Conservation (phyloP, 2,113 vertebrate species). For the Rhegmatorhina hoffmannsi region DNA sequence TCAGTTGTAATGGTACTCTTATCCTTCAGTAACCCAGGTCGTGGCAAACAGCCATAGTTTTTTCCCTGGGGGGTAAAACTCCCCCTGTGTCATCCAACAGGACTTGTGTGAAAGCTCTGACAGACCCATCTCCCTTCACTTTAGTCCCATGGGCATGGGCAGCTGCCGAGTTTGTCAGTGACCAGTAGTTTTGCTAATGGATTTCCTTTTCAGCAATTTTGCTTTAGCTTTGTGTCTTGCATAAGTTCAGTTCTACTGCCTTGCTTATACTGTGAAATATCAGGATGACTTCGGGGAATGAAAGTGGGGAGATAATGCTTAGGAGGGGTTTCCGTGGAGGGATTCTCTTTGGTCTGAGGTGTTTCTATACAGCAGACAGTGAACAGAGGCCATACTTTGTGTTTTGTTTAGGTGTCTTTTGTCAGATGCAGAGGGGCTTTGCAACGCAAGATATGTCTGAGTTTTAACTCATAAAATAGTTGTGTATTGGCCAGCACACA, state of each 20-base stretch:
- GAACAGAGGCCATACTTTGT: neutral
- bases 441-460: neutral
- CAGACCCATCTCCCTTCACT: neutral
- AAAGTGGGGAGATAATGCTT: neutral
- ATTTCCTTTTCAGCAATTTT: neutral
- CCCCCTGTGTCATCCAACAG: accelerated
- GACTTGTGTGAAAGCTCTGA: neutral
- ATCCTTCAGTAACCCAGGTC: neutral
- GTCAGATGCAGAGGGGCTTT: neutral
- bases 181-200: neutral
- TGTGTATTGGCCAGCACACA: neutral
- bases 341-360: neutral
- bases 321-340: neutral
- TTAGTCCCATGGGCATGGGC: neutral
- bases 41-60: neutral
- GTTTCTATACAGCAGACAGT: neutral
- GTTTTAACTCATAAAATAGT: neutral
- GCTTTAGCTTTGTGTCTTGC: neutral
- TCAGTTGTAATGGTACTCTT: accelerated
- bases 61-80: neutral
- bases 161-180: neutral
- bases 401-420: neutral
- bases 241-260: neutral
- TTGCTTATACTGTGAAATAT: neutral
- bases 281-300: neutral